phyloP scores from a whole-genome alignment of 2,113 vertebrate species.

The Rhodinocichla rosea region DNA sequence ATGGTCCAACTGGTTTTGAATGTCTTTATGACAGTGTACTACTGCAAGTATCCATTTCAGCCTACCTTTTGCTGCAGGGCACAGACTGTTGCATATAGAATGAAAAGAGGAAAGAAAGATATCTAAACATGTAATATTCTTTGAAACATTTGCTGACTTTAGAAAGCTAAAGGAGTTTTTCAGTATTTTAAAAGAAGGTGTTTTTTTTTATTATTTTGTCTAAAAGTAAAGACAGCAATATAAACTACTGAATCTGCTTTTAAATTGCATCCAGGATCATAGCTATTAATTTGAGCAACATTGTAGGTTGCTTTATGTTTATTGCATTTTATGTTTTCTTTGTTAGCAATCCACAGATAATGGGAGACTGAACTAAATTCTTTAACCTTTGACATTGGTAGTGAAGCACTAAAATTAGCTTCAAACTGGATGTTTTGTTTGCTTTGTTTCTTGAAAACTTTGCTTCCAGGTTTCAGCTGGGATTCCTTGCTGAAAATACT shows the following conservation, averaged over 20 bases:
- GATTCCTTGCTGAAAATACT: neutral
- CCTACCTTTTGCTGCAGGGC: slow-evolving; percentile 7
- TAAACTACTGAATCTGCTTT: neutral
- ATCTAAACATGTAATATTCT: neutral
- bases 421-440: neutral
- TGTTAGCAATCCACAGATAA: neutral
- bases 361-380: neutral
- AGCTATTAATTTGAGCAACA: neutral
- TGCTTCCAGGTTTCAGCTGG: neutral
- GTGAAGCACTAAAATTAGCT: neutral
- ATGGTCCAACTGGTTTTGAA: neutral
- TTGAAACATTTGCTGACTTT: neutral
- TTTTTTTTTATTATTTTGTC: neutral
- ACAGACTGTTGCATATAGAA: neutral
- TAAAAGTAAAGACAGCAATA: neutral
- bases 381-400: neutral
- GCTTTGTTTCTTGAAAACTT: neutral
- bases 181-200: neutral
- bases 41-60: neutral
- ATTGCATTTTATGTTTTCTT: neutral
- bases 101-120: neutral
- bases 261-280: neutral
- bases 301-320: neutral
- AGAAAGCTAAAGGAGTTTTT: neutral
- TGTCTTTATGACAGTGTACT: neutral